phyloP scores from a whole-genome alignment of 2,888 invertebrate genomes.

The Scaptomyza cyrtandrae region DNA sequence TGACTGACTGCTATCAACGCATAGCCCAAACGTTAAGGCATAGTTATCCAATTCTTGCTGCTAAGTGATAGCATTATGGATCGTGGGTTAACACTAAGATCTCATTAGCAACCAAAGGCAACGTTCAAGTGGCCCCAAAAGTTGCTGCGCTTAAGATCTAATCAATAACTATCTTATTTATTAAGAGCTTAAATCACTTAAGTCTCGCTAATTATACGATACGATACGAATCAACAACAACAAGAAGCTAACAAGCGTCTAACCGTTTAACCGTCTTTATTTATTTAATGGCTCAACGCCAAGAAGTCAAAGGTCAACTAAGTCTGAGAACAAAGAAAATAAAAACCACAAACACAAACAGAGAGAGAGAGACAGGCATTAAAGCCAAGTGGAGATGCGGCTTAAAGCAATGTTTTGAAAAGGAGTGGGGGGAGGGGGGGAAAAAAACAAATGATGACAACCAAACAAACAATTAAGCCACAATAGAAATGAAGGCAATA shows the following conservation, averaged over 20 bases:
- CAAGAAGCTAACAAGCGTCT: slow-evolving; percentile 45
- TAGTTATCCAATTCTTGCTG: background rate
- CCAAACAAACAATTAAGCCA: slow-evolving; percentile 63
- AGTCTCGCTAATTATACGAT: slow-evolving; percentile 51
- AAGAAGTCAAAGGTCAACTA: slow-evolving; percentile 37
- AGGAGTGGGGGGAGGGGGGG: background rate
- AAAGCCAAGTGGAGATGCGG: slow-evolving; percentile 10
- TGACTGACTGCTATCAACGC: background rate
- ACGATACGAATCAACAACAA: slow-evolving; percentile 36
- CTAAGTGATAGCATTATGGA: background rate
- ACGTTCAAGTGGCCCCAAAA: no score
- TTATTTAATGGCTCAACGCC: slow-evolving; percentile 19
- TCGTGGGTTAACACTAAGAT: background rate
- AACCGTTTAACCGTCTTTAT: slow-evolving; percentile 11
- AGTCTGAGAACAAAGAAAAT: background rate
- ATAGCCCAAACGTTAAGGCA: background rate
- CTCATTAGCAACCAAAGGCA: no score
- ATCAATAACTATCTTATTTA: no score
- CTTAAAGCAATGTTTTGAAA: background rate
- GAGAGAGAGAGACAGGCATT: slow-evolving; percentile 11
- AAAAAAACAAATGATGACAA: slow-evolving; percentile 24
- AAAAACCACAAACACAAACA: background rate
- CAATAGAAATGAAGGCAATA: slow-evolving; percentile 49
- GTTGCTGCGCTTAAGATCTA: no score
- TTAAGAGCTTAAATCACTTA: background rate